Evolutionary conservation across 2,113 vertebrate genomes (phyloP).

Genomic region (Girardinichthys multiradiatus): DNA sequence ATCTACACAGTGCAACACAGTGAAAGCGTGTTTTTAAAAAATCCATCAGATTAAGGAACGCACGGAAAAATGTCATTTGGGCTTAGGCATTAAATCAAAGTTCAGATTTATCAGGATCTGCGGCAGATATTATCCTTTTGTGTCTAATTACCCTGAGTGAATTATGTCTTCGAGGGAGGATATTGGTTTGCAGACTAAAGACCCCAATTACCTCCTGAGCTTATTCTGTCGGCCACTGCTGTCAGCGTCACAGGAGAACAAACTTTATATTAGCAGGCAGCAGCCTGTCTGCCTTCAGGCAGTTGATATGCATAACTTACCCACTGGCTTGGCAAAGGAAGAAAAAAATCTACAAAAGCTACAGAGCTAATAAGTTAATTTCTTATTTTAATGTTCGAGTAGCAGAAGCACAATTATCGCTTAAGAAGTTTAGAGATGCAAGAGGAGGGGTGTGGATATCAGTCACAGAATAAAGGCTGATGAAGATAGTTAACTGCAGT

Average conservation of each 20-base stretch:
- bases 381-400: conserved; percentile 55
- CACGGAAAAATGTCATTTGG: background rate
- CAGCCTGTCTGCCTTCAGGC: conserved; percentile 50
- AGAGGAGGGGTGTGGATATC: background rate
- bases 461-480: background rate
- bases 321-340: background rate
- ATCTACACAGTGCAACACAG: background rate
- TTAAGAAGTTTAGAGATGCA: conserved; percentile 1
- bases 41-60: background rate
- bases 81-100: conserved; percentile 13
- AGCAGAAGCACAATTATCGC: conserved; percentile 7
- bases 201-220: conserved; percentile 58
- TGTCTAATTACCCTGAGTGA: conserved; percentile 31
- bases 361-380: conserved; percentile 38
- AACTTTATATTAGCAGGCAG: conserved; percentile 49
- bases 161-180: conserved; percentile 28
- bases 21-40: background rate
- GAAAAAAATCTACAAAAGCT: background rate
- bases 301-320: conserved; percentile 41
- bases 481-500: background rate
- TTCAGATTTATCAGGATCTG: background rate
- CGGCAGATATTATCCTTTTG: conserved; percentile 41
- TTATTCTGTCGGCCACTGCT: conserved; percentile 27
- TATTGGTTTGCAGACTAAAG: conserved; percentile 54
- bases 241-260: conserved; percentile 45